Conservation (phyloP, 2,888 invertebrate species). For the Rhodophaea formosa region DNA sequence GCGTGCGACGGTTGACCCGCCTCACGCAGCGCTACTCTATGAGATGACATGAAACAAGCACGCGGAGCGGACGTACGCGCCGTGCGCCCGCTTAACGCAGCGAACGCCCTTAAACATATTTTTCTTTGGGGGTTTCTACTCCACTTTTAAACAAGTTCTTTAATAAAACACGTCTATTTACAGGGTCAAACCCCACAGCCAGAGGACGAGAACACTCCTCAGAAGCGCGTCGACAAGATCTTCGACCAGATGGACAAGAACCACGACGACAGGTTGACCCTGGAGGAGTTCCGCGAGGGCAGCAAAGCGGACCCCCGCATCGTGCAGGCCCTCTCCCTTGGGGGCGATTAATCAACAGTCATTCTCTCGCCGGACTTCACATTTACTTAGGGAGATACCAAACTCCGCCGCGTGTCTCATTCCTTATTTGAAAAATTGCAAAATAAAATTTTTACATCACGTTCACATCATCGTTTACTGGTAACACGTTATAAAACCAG, state of each 20-base stretch:
- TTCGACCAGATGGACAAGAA: slow-evolving; percentile 99
- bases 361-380: slow-evolving; percentile 78
- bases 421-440: neutral
- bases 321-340: slow-evolving; percentile 95
- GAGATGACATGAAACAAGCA: too few species aligned
- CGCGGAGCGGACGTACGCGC: too few species aligned
- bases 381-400: slow-evolving; percentile 56
- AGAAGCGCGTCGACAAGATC: slow-evolving; percentile 98
- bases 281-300: slow-evolving; percentile 98
- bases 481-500: neutral
- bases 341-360: slow-evolving; percentile 84
- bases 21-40: too few species aligned
- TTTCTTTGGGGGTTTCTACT: too few species aligned
- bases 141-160: slow-evolving; percentile 1
- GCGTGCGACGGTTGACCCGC: too few species aligned
- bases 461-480: neutral
- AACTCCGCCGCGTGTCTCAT: slow-evolving; percentile 42
- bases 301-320: slow-evolving; percentile 99
- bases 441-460: neutral
- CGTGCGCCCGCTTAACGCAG: too few species aligned
- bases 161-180: slow-evolving; percentile 29
- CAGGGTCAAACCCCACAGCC: slow-evolving; percentile 94
- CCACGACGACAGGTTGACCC: slow-evolving; percentile 96
- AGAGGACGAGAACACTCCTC: slow-evolving; percentile 95
- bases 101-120: too few species aligned